Evolutionary conservation across 1,140 invertebrate species (phyloP).

Genomic region (Drosophila carrolli): DNA sequence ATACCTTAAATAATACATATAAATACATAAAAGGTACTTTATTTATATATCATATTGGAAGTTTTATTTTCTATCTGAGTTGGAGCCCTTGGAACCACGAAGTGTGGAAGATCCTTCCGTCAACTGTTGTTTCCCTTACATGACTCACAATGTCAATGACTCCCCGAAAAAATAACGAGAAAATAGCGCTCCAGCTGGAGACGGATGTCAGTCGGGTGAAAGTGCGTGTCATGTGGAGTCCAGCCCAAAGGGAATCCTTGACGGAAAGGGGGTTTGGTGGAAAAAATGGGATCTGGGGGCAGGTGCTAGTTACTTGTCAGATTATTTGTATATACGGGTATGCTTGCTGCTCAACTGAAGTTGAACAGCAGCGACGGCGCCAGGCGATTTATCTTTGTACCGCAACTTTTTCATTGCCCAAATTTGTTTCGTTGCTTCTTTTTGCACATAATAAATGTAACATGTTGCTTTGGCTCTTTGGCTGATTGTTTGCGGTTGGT

Average conservation of each 20-base stretch:
- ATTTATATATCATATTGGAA: neutral
- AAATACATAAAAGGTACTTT: too few species aligned
- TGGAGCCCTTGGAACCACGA: neutral
- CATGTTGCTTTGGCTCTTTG: conserved; percentile 62
- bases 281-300: conserved; percentile 8
- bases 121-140: conserved; percentile 1
- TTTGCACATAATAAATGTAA: conserved; percentile 56
- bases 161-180: conserved; percentile 6
- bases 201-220: conserved; percentile 43
- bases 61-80: neutral
- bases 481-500: conserved; percentile 67
- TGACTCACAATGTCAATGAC: conserved; percentile 38
- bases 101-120: conserved; percentile 2
- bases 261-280: neutral
- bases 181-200: conserved; percentile 24
- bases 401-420: conserved; percentile 20
- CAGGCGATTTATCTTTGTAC: conserved; percentile 63
- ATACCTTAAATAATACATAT: too few species aligned
- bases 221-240: conserved; percentile 60
- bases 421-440: conserved; percentile 12
- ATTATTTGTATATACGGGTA: conserved; percentile 56
- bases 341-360: conserved; percentile 16
- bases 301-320: conserved; percentile 77
- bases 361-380: conserved; percentile 25
- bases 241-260: conserved; percentile 12